Base-by-base conservation (phyloP, 2,888 invertebrate genomes). In the Esperia sulphurella region DNA sequence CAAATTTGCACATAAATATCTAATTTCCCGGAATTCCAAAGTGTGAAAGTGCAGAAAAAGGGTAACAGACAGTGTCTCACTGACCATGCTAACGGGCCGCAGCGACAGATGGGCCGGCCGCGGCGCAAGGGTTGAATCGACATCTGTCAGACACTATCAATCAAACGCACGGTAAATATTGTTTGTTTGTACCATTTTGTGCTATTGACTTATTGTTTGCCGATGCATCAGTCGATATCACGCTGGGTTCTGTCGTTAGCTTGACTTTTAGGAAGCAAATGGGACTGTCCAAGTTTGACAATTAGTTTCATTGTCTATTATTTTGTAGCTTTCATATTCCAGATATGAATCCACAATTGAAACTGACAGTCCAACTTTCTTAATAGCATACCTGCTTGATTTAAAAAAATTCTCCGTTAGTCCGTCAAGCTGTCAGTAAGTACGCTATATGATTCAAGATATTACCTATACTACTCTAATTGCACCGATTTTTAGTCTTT, bases 141-240 rank as follows among this genome's bases (percentile, higher is more conserved):
- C 84, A 87, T 86, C 86, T 87, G 87, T 80, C 80, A 69, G 54
- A 59, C 65, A 80, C 80, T 73, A 88, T 88, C 85, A 81, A 88
- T 88, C 87, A 21, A 21, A 87, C 77, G 53, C 64, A 54, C 57
- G 61, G 78, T 80, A 83, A 83, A 86, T 79, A 83, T 79, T 84
- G 79, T 41, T 41, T 81, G 66, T 71, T 29, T 49, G 10, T 49
- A 14, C 49, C 48, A 41, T 67, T 75, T 76, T 73, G 69, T 65
- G 60, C 71, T 68, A 71, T 74, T 76, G 79, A 77, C 76, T 77
- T 76, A 79, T 81, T 83, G 82, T 83, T 80, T 75, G 74, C 56
- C 68, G 59, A 79, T 75, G 69, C 59, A 70, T 70, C 68, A 66
- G 66, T 60, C 54, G 71, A 65, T 66, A 58, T 71, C 83, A 71